Evolutionary conservation across 2,113 vertebrate species (phyloP).

Genomic region (Corythoichthys haematopterus): DNA sequence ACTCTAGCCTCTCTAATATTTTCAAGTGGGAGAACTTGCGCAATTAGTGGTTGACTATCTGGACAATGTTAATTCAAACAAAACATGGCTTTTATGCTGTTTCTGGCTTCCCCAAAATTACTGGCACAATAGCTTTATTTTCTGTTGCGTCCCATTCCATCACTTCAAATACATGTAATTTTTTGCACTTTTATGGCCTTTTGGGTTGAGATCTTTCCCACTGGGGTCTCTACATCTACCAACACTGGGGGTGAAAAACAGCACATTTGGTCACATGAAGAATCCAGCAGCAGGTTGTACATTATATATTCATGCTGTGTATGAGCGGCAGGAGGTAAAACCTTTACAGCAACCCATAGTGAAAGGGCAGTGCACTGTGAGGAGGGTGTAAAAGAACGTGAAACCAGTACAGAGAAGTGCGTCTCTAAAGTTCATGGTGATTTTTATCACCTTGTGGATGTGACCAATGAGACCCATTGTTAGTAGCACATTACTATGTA

Average conservation of each 20-base stretch:
- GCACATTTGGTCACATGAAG: conserved; percentile 27
- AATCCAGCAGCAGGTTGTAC: conserved; percentile 21
- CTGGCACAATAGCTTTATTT: neutral
- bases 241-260: conserved; percentile 7
- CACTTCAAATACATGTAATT: neutral
- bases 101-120: neutral
- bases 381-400: conserved; percentile 41
- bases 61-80: neutral
- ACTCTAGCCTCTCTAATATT: too few relatives aligned
- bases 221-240: conserved; percentile 20
- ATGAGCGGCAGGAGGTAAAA: conserved; percentile 34
- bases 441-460: conserved; percentile 47
- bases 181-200: neutral
- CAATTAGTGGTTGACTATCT: too few relatives aligned
- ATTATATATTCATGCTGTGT: conserved; percentile 52
- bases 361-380: conserved; percentile 47
- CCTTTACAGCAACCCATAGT: conserved; percentile 45
- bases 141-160: neutral
- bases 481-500: conserved; percentile 27
- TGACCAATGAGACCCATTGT: conserved; percentile 34
- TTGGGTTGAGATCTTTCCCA: conserved; percentile 27
- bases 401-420: conserved; percentile 24
- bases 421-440: conserved; percentile 50
- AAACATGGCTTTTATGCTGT: neutral
- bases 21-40: too few relatives aligned